Conservation (phyloP, 2,888 invertebrate species). For the Petrolisthes manimaculis region DNA sequence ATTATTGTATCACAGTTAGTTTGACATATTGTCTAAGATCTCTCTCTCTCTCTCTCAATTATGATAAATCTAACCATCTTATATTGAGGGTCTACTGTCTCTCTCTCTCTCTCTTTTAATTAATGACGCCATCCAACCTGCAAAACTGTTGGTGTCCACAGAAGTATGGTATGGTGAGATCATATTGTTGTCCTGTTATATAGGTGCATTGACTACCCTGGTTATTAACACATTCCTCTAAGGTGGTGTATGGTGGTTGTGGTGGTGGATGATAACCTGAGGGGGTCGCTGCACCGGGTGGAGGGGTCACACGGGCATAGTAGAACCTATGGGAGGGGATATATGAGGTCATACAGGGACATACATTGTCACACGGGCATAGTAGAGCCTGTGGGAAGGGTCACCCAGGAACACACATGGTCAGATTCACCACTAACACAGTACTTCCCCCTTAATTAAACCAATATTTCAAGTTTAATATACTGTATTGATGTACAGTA, state of each 20-base stretch:
- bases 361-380: neutral
- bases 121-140: constrained; percentile 71
- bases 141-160: constrained; percentile 77
- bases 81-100: no score
- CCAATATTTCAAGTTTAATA: no score
- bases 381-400: neutral
- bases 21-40: no score
- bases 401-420: neutral
- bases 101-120: no score
- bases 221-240: constrained; percentile 70
- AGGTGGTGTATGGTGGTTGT: constrained; percentile 63
- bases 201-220: constrained; percentile 72
- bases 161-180: constrained; percentile 76
- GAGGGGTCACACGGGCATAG: constrained; percentile 68
- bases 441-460: no score
- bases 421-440: neutral
- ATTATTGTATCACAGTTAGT: no score
- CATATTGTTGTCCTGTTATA: constrained; percentile 70
- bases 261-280: constrained; percentile 11
- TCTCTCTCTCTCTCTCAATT: no score
- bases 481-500: no score
- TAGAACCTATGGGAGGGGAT: constrained; percentile 67
- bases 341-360: neutral
- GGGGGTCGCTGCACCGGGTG: constrained; percentile 64
- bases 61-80: no score